Evolutionary conservation across 2,888 invertebrate genomes (phyloP).

Genomic region (Folsomia candida): DNA sequence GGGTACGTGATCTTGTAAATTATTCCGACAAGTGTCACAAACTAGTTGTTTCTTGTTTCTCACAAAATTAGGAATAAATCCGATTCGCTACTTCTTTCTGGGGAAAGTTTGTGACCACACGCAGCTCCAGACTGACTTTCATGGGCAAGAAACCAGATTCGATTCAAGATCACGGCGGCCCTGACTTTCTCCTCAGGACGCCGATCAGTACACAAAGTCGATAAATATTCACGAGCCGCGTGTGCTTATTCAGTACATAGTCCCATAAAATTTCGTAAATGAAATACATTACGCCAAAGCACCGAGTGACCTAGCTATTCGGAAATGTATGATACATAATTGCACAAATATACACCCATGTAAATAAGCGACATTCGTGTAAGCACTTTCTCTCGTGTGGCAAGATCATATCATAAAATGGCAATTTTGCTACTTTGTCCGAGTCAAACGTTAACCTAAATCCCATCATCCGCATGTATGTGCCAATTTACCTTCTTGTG

Average conservation of each 20-base stretch:
- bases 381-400: constrained; percentile 1
- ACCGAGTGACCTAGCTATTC: not conserved
- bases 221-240: not conserved
- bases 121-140: not conserved
- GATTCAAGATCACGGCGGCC: not conserved
- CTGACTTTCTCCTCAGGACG: not conserved
- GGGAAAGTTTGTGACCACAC: not conserved
- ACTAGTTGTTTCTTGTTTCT: not conserved
- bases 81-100: not conserved
- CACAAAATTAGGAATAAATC: not conserved
- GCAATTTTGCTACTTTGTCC: not conserved
- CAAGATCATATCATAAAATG: not conserved
- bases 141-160: not conserved
- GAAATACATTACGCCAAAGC: not conserved
- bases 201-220: too few species aligned
- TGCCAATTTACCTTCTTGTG: too few species aligned
- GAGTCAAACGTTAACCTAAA: too few species aligned
- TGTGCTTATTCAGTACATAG: not conserved
- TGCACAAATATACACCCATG: not conserved
- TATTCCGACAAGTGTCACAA: too few species aligned
- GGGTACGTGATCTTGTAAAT: not conserved
- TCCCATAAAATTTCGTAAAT: not conserved
- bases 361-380: not conserved
- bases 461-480: too few species aligned
- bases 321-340: not conserved